Evolutionary conservation across 1,140 invertebrate genomes (phyloP), one percentile per base, ranked within the genome.

Genomic region (Drosophila nebulosa): DNA sequence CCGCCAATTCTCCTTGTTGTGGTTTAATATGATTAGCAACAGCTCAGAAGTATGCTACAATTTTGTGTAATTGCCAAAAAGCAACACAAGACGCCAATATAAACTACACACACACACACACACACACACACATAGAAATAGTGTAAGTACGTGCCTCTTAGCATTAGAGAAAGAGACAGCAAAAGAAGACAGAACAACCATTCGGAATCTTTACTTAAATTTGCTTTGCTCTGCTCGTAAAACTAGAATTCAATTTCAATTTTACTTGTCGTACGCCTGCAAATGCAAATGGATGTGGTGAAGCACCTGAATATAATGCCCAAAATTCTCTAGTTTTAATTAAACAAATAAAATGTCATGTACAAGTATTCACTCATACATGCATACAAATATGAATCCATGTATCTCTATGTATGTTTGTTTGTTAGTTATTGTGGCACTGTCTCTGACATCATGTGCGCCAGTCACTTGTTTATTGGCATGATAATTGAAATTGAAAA

Each of bases 201-300:
- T 42, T 42, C 21, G 18, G 16, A 21, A 16, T 21, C 39, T 62
- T 71, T 53, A 24, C 62, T 53, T n/a, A n/a, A n/a, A n/a, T 42
- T 69, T 32, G 30, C 30, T 32, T 32, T 32, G 4, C 24, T n/a
- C n/a, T 10, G 4, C 58, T 46, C 30, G 39, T 69, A 50, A 62
- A 74, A 69, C 62, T 74, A 32, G 65, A 69, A 75, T 86, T 52
- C 36, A 74, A 78, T 78, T 78, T 72, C 57, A 68, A 75, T 69
- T 69, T 86, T 72, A 58, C 56, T 65, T 75, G 36, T 69, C 58
- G 16, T 56, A 60, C 69, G 62, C 50, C 21, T 36, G 27, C 5
- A 16, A 32, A 46, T 36, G 27, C 5, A 16, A 32, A 46, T 46
- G 39, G 14, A 50, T 69, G 42, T 9, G 39, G 39, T 21, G 18